phyloP scores from a whole-genome alignment of 1,140 invertebrate genomes.

The Pogonomyrmex barbatus region DNA sequence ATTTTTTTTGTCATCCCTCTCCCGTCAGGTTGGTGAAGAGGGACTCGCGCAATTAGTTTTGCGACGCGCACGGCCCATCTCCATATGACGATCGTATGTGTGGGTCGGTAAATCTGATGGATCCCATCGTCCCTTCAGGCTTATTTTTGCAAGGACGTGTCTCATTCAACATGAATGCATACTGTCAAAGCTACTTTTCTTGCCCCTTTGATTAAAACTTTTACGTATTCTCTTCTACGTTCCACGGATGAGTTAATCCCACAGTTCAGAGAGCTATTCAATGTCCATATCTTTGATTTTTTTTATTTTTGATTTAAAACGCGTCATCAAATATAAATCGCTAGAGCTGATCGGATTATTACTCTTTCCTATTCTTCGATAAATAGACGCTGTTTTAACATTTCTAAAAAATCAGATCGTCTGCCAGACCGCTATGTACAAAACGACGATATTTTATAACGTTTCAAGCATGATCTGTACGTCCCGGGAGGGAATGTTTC shows the following conservation, averaged over 20 bases:
- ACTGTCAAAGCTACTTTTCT: neutral
- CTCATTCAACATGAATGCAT: neutral
- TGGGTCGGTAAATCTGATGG: neutral
- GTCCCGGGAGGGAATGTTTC: neutral
- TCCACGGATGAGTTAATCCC: neutral
- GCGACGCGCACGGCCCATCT: slow-evolving; percentile 22
- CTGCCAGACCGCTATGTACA: neutral
- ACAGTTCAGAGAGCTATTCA: neutral
- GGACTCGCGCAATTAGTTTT: slow-evolving; percentile 53
- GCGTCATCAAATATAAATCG: neutral
- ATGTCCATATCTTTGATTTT: neutral
- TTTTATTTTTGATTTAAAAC: slow-evolving; percentile 14
- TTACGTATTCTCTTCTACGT: neutral
- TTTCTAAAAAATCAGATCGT: neutral
- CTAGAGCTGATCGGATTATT: neutral
- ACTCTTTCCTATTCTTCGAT: neutral
- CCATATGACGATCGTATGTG: slow-evolving; percentile 28
- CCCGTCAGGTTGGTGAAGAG: neutral
- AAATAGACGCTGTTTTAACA: neutral
- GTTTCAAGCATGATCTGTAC: slow-evolving; percentile 10
- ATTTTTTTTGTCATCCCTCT: slow-evolving; percentile 27
- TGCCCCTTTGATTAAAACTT: neutral
- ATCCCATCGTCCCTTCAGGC: slow-evolving; percentile 24
- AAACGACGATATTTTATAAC: slow-evolving; percentile 3
- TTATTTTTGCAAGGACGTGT: slow-evolving; percentile 42